These are phyloP conservation scores for Ceyx margarethae DNA, from an alignment of 2,113 vertebrate genomes.

Conservation along the genomic window DNA sequence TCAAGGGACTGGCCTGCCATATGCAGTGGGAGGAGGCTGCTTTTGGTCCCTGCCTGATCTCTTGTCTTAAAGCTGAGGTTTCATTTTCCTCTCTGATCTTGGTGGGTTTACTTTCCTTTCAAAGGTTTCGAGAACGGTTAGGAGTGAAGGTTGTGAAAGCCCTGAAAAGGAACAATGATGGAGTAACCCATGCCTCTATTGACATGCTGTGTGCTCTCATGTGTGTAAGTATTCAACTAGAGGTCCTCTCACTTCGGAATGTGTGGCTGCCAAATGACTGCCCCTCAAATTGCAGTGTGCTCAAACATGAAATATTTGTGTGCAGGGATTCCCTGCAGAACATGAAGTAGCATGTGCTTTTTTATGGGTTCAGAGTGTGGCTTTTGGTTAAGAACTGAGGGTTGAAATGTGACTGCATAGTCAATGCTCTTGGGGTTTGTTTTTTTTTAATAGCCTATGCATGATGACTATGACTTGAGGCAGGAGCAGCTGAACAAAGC, in stretches of 20 bases:
- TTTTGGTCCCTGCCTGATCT: neutral
- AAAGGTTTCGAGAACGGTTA: conserved; percentile 92
- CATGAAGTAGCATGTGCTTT: neutral
- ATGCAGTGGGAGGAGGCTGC: neutral
- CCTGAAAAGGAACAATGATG: conserved; percentile 93
- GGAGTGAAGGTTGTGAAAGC: conserved; percentile 98
- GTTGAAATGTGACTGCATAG: neutral
- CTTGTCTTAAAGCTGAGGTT: neutral
- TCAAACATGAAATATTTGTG: neutral
- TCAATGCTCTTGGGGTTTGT: neutral
- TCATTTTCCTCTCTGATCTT: neutral
- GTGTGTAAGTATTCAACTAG: conserved; percentile 89
- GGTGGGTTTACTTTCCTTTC: conserved; percentile 10
- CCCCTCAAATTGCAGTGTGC: neutral
- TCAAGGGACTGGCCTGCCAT: neutral
- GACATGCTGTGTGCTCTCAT: conserved; percentile 99
- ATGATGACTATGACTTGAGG: conserved; percentile 97
- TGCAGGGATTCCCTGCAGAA: neutral
- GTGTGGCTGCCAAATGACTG: neutral
- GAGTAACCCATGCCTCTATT: conserved; percentile 94
- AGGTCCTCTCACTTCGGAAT: neutral
- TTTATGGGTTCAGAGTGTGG: neutral
- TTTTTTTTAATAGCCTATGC: conserved; percentile 86
- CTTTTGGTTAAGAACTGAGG: neutral
- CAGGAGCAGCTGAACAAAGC: conserved; percentile 99